Evolutionary conservation across 2,797 vertebrate species (phyloP).

Genomic region (Cossypha dichroa): DNA sequence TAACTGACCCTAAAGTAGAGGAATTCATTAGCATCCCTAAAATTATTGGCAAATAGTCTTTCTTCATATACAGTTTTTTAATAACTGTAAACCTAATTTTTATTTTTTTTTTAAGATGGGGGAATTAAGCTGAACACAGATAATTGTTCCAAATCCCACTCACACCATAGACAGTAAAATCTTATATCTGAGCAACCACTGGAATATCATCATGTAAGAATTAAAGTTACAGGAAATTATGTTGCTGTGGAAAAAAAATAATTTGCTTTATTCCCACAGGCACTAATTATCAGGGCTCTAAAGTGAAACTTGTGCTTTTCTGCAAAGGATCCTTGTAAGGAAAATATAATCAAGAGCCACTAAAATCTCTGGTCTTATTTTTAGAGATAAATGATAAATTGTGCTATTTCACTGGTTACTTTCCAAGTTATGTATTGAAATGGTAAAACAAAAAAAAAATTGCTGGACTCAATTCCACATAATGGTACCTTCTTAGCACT

Average conservation of each 20-base stretch:
- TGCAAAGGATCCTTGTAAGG: neutral
- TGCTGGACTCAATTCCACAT: neutral
- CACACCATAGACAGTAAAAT: neutral
- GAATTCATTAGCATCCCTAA: accelerated
- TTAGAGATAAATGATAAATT: neutral
- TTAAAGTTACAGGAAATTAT: conserved; percentile 9
- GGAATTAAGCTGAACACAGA: neutral
- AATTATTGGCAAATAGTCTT: neutral
- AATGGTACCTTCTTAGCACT: neutral
- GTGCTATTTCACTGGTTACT: neutral
- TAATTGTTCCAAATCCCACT: neutral
- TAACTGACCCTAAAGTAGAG: neutral
- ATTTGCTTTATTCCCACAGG: conserved; percentile 23
- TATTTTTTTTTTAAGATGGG: neutral
- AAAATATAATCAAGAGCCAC: conserved; percentile 11
- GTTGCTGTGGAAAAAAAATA: conserved; percentile 2
- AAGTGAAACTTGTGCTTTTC: conserved; percentile 13
- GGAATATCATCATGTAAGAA: neutral
- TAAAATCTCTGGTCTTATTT: conserved; percentile 5
- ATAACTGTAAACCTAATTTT: neutral
- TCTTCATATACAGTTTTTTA: neutral
- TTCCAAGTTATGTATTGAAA: neutral
- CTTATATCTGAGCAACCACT: neutral
- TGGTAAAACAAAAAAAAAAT: neutral
- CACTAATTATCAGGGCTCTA: conserved; percentile 44